Percentiles rank a stretch among this genome's conserved stretches.
Evolutionary conservation across 2,797 vertebrate genomes (phyloP).

Genomic region (Lacerta viridis): DNA sequence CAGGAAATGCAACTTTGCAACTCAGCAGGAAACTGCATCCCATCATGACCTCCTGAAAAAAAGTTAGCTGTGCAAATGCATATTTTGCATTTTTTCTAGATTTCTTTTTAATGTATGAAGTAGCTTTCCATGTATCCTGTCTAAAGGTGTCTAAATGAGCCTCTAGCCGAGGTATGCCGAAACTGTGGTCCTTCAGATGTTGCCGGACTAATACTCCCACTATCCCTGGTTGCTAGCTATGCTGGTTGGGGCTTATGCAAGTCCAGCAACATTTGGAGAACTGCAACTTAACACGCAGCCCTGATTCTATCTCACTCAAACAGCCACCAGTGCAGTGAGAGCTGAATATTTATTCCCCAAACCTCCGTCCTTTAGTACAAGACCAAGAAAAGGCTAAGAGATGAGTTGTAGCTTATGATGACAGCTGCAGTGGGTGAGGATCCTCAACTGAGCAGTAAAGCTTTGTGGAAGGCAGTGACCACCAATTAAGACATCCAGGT

Average conservation of each 20-base stretch:
- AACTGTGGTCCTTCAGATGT: too few relatives aligned
- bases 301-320: not conserved
- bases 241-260: too few relatives aligned
- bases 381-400: slow-evolving; percentile 44
- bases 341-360: slow-evolving; percentile 32
- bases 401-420: slow-evolving; percentile 48
- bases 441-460: not conserved
- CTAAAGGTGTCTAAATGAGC: too few relatives aligned
- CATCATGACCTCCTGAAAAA: not conserved
- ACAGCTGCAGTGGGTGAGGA: not conserved
- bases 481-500: not conserved
- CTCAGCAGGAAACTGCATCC: not conserved
- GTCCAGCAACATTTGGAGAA: too few relatives aligned
- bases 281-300: not conserved
- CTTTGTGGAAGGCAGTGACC: not conserved
- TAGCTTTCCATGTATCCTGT: not conserved
- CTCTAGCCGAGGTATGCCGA: too few relatives aligned
- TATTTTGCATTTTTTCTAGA: not conserved
- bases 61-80: not conserved
- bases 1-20: not conserved
- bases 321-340: slow-evolving; percentile 2
- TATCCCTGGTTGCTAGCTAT: too few relatives aligned
- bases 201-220: too few relatives aligned
- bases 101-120: not conserved
- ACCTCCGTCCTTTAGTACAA: slow-evolving; percentile 64